Percentiles rank a stretch among this genome's conserved stretches.
phyloP scores from a whole-genome alignment of 2,113 vertebrate species.

The Pterocles burchelli region DNA sequence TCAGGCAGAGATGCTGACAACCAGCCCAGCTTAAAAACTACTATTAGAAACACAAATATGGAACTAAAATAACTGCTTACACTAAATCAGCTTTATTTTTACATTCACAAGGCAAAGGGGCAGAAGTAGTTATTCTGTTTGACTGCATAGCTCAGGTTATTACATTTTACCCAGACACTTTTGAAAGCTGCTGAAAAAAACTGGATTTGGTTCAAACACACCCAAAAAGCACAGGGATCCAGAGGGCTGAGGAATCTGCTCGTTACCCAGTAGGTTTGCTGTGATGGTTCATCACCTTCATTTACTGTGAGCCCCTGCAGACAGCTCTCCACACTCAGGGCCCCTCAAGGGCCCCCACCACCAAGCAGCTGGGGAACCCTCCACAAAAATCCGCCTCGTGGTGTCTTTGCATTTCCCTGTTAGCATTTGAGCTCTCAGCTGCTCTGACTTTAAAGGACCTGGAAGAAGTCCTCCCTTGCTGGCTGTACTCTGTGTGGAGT shows the following conservation, averaged over 20 bases:
- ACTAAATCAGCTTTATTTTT: neutral
- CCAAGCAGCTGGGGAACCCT: neutral
- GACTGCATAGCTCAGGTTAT: neutral
- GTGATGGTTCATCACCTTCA: neutral
- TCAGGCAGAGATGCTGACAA: neutral
- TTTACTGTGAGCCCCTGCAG: neutral
- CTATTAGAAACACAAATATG: neutral
- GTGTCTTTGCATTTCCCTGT: neutral
- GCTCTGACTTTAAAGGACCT: neutral
- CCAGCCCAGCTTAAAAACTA: neutral
- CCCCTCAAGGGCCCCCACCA: too few species aligned
- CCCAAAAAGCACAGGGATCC: neutral
- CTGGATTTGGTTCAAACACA: neutral
- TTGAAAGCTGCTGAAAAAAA: neutral
- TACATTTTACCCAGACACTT: neutral
- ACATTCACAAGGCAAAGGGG: neutral
- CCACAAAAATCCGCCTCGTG: neutral
- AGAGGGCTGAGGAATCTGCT: neutral
- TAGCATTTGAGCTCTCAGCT: neutral
- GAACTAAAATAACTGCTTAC: neutral
- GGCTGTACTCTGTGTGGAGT: neutral
- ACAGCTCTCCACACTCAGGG: fast-evolving
- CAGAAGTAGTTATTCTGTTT: neutral
- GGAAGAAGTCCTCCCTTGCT: neutral
- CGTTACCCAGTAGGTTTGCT: neutral